phyloP scores from a whole-genome alignment of 2,888 invertebrate species.

The Xanthia togata region DNA sequence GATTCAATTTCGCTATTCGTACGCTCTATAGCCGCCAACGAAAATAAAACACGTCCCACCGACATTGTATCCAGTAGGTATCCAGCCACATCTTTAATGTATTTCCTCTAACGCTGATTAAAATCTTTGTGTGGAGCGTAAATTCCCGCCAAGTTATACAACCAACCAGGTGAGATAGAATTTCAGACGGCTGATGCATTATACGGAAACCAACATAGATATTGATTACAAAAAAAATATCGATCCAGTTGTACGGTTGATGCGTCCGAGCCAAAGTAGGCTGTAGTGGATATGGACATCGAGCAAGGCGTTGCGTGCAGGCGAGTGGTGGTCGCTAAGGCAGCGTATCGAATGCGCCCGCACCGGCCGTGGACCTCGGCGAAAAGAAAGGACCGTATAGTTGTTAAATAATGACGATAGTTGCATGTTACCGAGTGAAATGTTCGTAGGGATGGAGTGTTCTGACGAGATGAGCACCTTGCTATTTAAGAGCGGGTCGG shows the following conservation, averaged over 20 bases:
- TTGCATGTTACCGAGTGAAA: slow-evolving; percentile 88
- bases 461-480: slow-evolving; percentile 89
- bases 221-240: slow-evolving; percentile 68
- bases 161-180: slow-evolving; percentile 53
- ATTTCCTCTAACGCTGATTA: slow-evolving; percentile 47
- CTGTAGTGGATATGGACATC: slow-evolving; percentile 66
- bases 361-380: slow-evolving; percentile 78
- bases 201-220: slow-evolving; percentile 63
- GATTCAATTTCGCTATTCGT: slow-evolving; percentile 47
- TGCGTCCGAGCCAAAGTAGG: slow-evolving; percentile 68
- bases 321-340: slow-evolving; percentile 83
- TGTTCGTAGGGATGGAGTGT: slow-evolving; percentile 89
- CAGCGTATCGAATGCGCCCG: slow-evolving; percentile 84
- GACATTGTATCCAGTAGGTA: slow-evolving; percentile 25
- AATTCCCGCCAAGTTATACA: slow-evolving; percentile 56
- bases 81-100: slow-evolving; percentile 30
- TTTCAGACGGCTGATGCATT: slow-evolving; percentile 63
- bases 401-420: slow-evolving; percentile 89
- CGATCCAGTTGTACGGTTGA: slow-evolving; percentile 36
- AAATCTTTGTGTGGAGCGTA: slow-evolving; percentile 28
- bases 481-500: slow-evolving; percentile 89
- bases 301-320: slow-evolving; percentile 65
- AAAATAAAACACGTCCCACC: slow-evolving; percentile 15
- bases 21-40: slow-evolving; percentile 11
- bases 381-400: slow-evolving; percentile 89